A percentile compares a stretch with the other conserved stretches of the same genome.
Evolutionary conservation across 2,113 vertebrate genomes (phyloP).

Genomic region (Gulo gulo): DNA sequence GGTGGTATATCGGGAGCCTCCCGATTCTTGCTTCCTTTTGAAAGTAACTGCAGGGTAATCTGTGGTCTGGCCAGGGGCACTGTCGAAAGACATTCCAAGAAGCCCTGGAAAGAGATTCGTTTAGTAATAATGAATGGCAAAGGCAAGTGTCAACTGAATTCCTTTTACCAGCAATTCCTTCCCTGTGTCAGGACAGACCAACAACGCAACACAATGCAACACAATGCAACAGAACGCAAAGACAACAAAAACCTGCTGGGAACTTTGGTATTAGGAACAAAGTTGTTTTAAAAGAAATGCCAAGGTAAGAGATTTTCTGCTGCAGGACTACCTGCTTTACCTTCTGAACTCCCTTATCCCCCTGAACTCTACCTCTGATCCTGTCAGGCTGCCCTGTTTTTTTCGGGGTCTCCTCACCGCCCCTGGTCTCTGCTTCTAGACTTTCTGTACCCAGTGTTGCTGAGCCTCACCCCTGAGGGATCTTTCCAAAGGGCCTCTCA

Average conservation of each 20-base stretch:
- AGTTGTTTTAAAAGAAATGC: conserved; percentile 10
- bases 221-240: not conserved
- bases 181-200: not conserved
- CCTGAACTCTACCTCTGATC: not conserved
- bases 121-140: conserved; percentile 2
- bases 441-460: not conserved
- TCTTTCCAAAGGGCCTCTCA: not conserved
- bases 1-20: not conserved
- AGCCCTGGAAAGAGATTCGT: conserved; percentile 9
- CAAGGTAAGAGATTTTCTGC: not conserved
- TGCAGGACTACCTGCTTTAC: not conserved
- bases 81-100: conserved; percentile 30
- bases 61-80: not conserved
- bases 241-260: not conserved
- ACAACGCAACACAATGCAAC: not conserved
- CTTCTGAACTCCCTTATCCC: not conserved
- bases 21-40: not conserved
- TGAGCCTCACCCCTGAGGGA: accelerated
- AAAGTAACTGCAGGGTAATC: not conserved
- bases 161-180: not conserved
- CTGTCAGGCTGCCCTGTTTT: not conserved
- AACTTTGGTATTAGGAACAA: not conserved
- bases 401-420: not conserved
- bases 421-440: not conserved
- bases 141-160: conserved; percentile 7